Conservation (phyloP, 2,797 vertebrate genomes). For the Coluber constrictor region DNA sequence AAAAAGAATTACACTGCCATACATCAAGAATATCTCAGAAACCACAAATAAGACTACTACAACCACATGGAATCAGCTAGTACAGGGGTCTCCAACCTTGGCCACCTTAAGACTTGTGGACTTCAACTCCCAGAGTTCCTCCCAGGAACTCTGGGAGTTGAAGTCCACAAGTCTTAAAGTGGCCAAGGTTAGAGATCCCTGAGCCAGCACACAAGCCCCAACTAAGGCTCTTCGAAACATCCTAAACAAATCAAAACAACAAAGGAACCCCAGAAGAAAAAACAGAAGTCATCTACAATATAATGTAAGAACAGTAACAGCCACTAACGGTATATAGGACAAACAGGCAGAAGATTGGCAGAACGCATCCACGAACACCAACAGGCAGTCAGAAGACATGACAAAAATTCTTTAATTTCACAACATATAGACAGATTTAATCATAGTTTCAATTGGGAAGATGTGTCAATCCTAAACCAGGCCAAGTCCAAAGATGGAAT, state of each 20-base stretch:
- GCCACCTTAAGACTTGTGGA: too few relatives aligned
- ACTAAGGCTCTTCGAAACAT: neutral
- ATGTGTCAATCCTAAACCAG: neutral
- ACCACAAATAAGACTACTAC: neutral
- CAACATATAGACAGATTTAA: neutral
- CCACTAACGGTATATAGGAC: too few relatives aligned
- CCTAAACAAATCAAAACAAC: neutral
- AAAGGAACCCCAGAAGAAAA: neutral
- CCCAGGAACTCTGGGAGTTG: too few relatives aligned
- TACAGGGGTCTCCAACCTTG: too few relatives aligned
- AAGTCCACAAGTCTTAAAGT: too few relatives aligned
- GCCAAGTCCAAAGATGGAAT: neutral
- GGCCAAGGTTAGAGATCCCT: too few relatives aligned
- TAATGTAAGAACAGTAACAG: too few relatives aligned
- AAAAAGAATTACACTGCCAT: neutral
- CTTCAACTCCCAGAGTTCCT: too few relatives aligned
- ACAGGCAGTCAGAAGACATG: neutral
- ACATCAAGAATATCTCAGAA: neutral
- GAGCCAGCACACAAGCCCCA: too few relatives aligned
- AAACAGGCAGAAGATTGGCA: too few relatives aligned
- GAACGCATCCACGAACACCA: neutral
- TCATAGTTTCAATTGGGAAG: neutral
- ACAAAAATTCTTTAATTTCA: neutral
- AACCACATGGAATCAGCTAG: neutral
- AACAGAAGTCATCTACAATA: neutral